A percentile compares a stretch with the other conserved stretches of the same genome.
phyloP scores from a whole-genome alignment of 2,888 invertebrate genomes.

The Lithosia quadra region DNA sequence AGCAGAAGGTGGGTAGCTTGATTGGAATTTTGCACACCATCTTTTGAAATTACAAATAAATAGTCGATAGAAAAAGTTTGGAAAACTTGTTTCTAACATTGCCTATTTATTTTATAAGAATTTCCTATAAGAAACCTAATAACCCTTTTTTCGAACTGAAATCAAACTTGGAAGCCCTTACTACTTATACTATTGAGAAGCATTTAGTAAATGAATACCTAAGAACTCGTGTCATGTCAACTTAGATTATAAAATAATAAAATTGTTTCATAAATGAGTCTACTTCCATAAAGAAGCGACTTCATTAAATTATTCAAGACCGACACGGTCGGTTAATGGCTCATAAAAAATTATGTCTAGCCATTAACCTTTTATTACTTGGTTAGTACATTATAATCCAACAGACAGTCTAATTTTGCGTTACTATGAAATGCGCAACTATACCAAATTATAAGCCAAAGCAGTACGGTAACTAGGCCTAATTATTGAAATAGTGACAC shows the following conservation, averaged over 20 bases:
- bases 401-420: neutral
- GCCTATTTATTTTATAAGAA: neutral
- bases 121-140: neutral
- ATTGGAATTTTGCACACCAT: no score
- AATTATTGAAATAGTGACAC: no score
- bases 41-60: no score
- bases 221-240: neutral
- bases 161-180: no score
- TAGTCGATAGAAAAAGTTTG: no score
- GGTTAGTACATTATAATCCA: conserved; percentile 8
- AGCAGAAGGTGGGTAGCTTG: no score
- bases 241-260: neutral
- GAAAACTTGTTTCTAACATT: no score
- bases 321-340: conserved; percentile 29
- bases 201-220: no score
- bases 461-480: no score
- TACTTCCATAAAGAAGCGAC: neutral
- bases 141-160: no score
- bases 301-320: conserved; percentile 39
- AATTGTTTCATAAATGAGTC: neutral
- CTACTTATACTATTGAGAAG: no score
- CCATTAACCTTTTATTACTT: conserved; percentile 38
- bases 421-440: neutral
- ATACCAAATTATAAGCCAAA: no score
- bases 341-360: conserved; percentile 40